Conservation (phyloP, 2,113 vertebrate genomes). For the Syngnathus scovelli region DNA sequence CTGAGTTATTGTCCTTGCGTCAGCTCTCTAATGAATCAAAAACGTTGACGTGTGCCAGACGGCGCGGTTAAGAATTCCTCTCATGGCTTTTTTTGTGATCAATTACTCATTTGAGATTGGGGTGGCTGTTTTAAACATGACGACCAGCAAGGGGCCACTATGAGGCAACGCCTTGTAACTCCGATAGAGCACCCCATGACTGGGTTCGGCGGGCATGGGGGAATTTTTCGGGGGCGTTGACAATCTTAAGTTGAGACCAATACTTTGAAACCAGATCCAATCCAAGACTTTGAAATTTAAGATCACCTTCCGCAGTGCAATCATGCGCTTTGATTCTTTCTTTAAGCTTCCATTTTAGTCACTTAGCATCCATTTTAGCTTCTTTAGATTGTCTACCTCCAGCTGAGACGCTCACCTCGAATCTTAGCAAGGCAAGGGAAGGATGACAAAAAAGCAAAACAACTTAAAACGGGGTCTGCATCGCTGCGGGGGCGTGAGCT, state of each 20-base stretch:
- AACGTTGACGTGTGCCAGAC: constrained; percentile 12
- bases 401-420: constrained; percentile 5
- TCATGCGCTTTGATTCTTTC: not conserved
- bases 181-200: constrained; percentile 5
- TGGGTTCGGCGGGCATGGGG: not conserved
- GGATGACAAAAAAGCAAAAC: not conserved
- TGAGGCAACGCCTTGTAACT: constrained; percentile 58
- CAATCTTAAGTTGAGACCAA: not conserved
- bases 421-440: constrained; percentile 20
- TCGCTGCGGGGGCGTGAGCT: constrained; percentile 37
- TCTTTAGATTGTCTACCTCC: constrained; percentile 3
- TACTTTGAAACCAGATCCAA: not conserved
- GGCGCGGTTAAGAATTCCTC: constrained; percentile 19
- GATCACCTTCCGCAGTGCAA: not conserved
- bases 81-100: constrained; percentile 54
- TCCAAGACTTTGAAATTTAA: not conserved
- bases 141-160: constrained; percentile 28
- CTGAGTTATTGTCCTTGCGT: constrained; percentile 1
- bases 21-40: not conserved
- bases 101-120: constrained; percentile 42
- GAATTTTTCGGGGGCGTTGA: not conserved
- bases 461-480: constrained; percentile 7
- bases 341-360: not conserved
- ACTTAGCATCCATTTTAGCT: constrained; percentile 2
- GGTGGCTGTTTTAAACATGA: constrained; percentile 57